Evolutionary conservation across 2,888 invertebrate genomes (phyloP).

Genomic region (Phengaris arion): DNA sequence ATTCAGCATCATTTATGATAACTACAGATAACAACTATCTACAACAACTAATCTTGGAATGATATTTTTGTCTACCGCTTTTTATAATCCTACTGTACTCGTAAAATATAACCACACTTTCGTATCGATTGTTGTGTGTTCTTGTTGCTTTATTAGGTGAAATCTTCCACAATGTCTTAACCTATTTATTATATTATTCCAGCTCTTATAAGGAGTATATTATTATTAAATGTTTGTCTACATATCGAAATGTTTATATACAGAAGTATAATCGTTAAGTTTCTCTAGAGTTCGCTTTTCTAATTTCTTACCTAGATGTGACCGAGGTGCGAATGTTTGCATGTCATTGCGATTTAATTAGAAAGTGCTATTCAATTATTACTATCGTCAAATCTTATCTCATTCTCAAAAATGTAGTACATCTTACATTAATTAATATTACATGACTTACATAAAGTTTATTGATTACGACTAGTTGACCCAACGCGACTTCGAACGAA

Average conservation of each 20-base stretch:
- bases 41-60: slow-evolving; percentile 30
- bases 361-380: not conserved
- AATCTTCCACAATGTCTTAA: not conserved
- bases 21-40: slow-evolving; percentile 24
- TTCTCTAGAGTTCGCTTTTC: not conserved
- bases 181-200: not conserved
- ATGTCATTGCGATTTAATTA: not conserved
- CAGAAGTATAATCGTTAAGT: not conserved
- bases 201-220: not conserved
- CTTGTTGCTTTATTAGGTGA: slow-evolving; percentile 3
- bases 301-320: not conserved
- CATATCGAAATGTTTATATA: not conserved
- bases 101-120: not conserved
- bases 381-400: not conserved
- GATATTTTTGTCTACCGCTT: slow-evolving; percentile 23
- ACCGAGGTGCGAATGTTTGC: slow-evolving; percentile 3
- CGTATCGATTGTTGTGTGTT: not conserved
- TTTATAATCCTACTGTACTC: slow-evolving; percentile 16
- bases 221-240: not conserved
- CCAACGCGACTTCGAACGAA: not conserved
- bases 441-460: not conserved
- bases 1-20: not conserved
- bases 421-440: not conserved
- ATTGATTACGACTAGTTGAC: not conserved
- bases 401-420: not conserved